phyloP scores from a whole-genome alignment of 2,113 vertebrate species.

The Ictalurus furcatus region DNA sequence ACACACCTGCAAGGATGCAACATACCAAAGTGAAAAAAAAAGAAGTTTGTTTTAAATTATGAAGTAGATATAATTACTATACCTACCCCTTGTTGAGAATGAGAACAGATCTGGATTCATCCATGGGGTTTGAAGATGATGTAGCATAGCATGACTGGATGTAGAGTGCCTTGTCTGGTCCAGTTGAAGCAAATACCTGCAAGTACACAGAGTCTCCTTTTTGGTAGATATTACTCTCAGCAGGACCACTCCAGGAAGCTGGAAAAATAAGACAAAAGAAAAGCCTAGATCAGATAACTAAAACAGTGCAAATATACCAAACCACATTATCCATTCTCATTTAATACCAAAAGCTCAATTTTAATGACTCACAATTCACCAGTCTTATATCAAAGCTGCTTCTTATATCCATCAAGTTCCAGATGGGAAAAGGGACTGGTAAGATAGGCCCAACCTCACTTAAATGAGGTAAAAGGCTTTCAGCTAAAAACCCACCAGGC shows the following conservation, averaged over 20 bases:
- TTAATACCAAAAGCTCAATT: fast-evolving
- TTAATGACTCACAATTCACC: constrained; percentile 62
- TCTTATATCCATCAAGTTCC: background rate
- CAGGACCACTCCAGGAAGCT: constrained; percentile 60
- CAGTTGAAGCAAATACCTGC: constrained; percentile 54
- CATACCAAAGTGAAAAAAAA: too few species aligned
- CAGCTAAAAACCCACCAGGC: background rate
- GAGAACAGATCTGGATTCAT: constrained; percentile 47
- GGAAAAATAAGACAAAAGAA: background rate
- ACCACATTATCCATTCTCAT: background rate
- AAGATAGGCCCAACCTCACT: background rate
- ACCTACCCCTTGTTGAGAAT: constrained; percentile 69
- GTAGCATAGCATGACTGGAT: constrained; percentile 67
- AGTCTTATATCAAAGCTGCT: constrained; percentile 51
- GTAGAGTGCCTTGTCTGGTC: constrained; percentile 57
- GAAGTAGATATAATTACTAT: background rate
- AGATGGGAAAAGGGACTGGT: background rate
- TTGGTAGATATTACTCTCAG: constrained; percentile 55
- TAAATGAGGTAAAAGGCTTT: background rate
- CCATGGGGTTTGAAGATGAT: constrained; percentile 42
- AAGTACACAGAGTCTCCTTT: constrained; percentile 61
- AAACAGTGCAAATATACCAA: background rate
- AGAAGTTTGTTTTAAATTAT: background rate
- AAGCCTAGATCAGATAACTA: background rate
- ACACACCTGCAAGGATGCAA: constrained; percentile 57